phyloP scores from a whole-genome alignment of 2,797 vertebrate species.

The Hydrophis major region DNA sequence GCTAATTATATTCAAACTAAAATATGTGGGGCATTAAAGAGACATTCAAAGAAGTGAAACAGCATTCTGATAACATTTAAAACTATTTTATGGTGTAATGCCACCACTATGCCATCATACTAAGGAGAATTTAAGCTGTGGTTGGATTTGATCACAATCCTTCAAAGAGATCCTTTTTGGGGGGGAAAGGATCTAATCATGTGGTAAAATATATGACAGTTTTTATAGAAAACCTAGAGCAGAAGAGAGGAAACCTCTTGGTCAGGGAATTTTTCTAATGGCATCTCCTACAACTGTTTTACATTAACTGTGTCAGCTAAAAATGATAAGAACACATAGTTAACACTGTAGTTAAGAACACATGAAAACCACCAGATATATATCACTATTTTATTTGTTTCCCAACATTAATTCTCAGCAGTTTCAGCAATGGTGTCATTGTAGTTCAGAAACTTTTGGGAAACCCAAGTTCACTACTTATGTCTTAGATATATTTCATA shows the following conservation, averaged over 20 bases:
- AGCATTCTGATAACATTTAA: not conserved
- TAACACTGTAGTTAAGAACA: not conserved
- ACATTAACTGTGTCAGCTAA: not conserved
- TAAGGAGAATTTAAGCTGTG: not conserved
- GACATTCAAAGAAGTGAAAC: not conserved
- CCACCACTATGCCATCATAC: not conserved
- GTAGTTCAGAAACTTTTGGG: not conserved
- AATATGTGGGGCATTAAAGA: not conserved
- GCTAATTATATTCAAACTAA: not conserved
- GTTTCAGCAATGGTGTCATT: not conserved
- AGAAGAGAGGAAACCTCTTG: not conserved
- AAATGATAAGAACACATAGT: not conserved
- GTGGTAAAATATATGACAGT: constrained; percentile 13
- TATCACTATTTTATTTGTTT: not conserved
- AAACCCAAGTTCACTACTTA: not conserved
- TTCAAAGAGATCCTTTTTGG: not conserved
- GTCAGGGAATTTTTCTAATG: not conserved
- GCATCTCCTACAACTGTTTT: not conserved
- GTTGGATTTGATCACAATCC: not conserved
- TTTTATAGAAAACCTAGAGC: not conserved
- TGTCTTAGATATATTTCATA: not conserved
- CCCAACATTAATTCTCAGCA: not conserved
- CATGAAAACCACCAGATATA: not conserved
- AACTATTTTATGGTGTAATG: not conserved
- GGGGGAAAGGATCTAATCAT: not conserved